Percentiles rank a stretch among this genome's conserved stretches.
Evolutionary conservation across 2,797 vertebrate species (phyloP).

Genomic region (Amphiprion clarkii): DNA sequence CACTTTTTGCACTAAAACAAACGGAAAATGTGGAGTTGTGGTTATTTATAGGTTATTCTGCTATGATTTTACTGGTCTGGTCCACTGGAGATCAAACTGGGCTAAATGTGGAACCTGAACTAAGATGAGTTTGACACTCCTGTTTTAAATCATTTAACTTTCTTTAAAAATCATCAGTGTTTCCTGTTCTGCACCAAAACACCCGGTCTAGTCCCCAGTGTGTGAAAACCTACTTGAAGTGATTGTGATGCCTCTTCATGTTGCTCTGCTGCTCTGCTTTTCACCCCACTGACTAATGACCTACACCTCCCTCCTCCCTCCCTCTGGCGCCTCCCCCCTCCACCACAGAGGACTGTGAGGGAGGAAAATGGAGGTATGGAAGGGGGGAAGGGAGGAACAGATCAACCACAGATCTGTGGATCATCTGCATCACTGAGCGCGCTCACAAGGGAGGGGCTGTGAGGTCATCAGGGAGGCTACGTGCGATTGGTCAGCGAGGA

Average conservation of each 20-base stretch:
- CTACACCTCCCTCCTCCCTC: slow-evolving; percentile 49
- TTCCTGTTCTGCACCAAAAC: too few relatives aligned
- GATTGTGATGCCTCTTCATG: background rate
- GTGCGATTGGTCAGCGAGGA: slow-evolving; percentile 48
- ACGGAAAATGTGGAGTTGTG: too few relatives aligned
- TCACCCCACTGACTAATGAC: slow-evolving; percentile 74
- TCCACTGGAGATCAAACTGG: too few relatives aligned
- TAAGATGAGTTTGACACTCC: too few relatives aligned
- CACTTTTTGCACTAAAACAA: too few relatives aligned
- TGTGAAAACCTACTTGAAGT: too few relatives aligned
- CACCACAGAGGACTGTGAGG: slow-evolving; percentile 27
- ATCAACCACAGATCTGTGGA: slow-evolving; percentile 65
- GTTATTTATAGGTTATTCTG: too few relatives aligned
- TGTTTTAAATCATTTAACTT: too few relatives aligned
- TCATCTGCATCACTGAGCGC: slow-evolving; percentile 70
- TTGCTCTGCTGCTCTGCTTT: slow-evolving; percentile 60
- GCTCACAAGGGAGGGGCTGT: slow-evolving; percentile 56
- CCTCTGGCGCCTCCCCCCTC: slow-evolving; percentile 35
- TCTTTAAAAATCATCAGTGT: too few relatives aligned
- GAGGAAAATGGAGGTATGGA: slow-evolving; percentile 59
- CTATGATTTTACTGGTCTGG: too few relatives aligned
- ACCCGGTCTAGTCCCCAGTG: too few relatives aligned
- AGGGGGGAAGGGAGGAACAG: slow-evolving; percentile 57
- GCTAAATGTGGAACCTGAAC: too few relatives aligned
- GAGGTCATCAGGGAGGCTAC: slow-evolving; percentile 62